Evolutionary conservation across 2,888 invertebrate species (phyloP).

Genomic region (Apotomis betuletana): DNA sequence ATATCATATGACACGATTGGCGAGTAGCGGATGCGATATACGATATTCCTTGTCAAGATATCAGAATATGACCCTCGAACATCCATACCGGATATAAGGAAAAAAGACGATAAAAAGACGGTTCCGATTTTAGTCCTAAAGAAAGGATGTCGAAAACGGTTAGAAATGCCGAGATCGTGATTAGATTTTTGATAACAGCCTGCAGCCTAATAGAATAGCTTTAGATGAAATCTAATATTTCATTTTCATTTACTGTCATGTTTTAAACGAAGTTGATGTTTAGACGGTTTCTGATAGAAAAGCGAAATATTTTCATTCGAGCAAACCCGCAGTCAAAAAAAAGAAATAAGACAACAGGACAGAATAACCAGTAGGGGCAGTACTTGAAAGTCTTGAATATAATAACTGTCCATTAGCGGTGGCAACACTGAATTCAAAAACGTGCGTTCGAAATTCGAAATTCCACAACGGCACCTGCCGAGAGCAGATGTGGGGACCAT

Average conservation of each 20-base stretch:
- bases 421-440: constrained; percentile 32
- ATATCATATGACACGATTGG: constrained; percentile 52
- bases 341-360: neutral
- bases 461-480: constrained; percentile 70
- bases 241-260: neutral
- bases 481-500: constrained; percentile 67
- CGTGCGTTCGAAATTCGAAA: constrained; percentile 57
- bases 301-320: too few relatives aligned
- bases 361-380: neutral
- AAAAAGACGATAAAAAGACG: constrained; percentile 48
- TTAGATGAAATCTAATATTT: neutral
- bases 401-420: constrained; percentile 11
- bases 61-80: constrained; percentile 37
- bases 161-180: constrained; percentile 15
- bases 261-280: neutral
- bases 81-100: constrained; percentile 35
- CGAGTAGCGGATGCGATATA: constrained; percentile 45
- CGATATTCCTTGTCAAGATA: constrained; percentile 44
- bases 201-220: neutral
- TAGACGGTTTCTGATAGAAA: too few relatives aligned
- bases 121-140: constrained; percentile 52
- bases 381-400: neutral
- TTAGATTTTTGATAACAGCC: constrained; percentile 16
- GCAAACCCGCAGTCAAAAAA: neutral
- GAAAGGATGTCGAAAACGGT: constrained; percentile 41